Conservation (phyloP, 2,797 vertebrate species). For the Protosalanx chinensis region DNA sequence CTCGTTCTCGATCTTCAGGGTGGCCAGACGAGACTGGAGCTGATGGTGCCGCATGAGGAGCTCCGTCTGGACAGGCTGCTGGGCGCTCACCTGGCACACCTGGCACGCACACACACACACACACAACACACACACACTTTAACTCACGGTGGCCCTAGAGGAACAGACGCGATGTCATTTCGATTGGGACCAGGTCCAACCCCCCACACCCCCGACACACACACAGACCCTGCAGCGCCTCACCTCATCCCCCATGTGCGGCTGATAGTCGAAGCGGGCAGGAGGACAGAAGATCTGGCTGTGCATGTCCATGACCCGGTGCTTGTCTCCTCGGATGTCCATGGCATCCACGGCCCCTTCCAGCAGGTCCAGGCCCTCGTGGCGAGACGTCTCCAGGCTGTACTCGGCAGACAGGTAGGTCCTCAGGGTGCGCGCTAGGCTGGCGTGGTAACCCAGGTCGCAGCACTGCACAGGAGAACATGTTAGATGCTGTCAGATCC, state of each 20-base stretch:
- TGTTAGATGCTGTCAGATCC: too few species aligned
- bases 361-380: slow-evolving; percentile 92
- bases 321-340: slow-evolving; percentile 95
- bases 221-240: slow-evolving; percentile 16
- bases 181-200: too few species aligned
- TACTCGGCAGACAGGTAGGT: slow-evolving; percentile 97
- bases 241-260: slow-evolving; percentile 99
- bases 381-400: slow-evolving; percentile 94
- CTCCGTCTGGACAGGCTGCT: slow-evolving; percentile 97
- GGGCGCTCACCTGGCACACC: slow-evolving; percentile 97
- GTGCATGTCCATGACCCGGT: slow-evolving; percentile 98
- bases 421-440: slow-evolving; percentile 90
- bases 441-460: slow-evolving; percentile 94
- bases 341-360: slow-evolving; percentile 95
- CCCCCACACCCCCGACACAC: too few species aligned
- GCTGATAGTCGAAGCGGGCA: slow-evolving; percentile 95
- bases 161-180: neutral
- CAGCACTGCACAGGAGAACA: slow-evolving; percentile 78
- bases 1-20: slow-evolving; percentile 97
- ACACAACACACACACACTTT: too few species aligned
- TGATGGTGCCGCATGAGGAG: slow-evolving; percentile 97
- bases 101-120: slow-evolving; percentile 43
- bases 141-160: neutral
- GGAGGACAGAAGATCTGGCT: slow-evolving; percentile 98
- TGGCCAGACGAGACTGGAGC: slow-evolving; percentile 93